Evolutionary conservation across 1,140 invertebrate species (phyloP).

Genomic region (Pygmarrhopalites habei): DNA sequence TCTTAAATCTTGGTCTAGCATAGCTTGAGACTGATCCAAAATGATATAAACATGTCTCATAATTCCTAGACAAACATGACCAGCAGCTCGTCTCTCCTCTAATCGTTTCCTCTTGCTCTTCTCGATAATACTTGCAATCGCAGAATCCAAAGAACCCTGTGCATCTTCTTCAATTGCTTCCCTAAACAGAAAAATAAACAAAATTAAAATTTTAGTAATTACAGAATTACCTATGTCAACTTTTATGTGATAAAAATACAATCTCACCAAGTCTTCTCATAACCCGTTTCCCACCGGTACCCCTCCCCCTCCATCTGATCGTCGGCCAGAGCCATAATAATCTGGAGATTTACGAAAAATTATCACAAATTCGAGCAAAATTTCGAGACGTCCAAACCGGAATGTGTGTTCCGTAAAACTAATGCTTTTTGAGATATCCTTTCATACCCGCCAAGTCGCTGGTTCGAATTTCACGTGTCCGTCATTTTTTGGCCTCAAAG

Average conservation of each 20-base stretch:
- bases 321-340: not conserved
- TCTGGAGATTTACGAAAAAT: too few species aligned
- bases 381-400: too few species aligned
- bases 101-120: constrained; percentile 74
- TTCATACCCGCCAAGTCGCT: too few species aligned
- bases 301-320: constrained; percentile 83
- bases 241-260: not conserved
- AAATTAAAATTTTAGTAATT: too few species aligned
- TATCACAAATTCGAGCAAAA: too few species aligned
- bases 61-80: constrained; percentile 80
- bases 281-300: constrained; percentile 94
- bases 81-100: constrained; percentile 55
- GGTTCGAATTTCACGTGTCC: too few species aligned
- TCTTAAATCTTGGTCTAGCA: constrained; percentile 90
- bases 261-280: constrained; percentile 96
- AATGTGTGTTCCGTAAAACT: too few species aligned
- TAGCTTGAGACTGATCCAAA: constrained; percentile 85
- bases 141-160: constrained; percentile 77
- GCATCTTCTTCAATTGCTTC: constrained; percentile 95
- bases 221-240: too few species aligned
- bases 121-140: constrained; percentile 82
- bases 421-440: too few species aligned
- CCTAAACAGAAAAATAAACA: constrained; percentile 57
- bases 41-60: constrained; percentile 90
- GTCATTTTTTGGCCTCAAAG: too few species aligned